Evolutionary conservation across 1,140 invertebrate species (phyloP).

Genomic region (Campodea augens): DNA sequence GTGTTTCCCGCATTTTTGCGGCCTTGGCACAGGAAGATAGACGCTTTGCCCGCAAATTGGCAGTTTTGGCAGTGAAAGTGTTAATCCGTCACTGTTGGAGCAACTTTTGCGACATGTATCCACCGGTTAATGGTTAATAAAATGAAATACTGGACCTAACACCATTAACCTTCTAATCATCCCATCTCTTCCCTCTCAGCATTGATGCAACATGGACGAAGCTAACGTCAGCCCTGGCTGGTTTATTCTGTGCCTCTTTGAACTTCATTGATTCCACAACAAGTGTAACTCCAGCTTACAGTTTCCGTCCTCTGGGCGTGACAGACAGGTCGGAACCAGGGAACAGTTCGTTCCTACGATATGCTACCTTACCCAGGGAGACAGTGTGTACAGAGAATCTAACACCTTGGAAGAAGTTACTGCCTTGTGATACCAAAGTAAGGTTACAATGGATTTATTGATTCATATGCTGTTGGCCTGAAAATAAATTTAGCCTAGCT

Average conservation of each 20-base stretch:
- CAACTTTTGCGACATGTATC: too few relatives aligned
- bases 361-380: conserved; percentile 78
- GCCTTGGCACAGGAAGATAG: too few relatives aligned
- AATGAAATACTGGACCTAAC: background rate
- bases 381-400: conserved; percentile 97
- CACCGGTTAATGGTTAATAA: too few relatives aligned
- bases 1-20: too few relatives aligned
- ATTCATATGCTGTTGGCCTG: too few relatives aligned
- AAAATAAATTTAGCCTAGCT: too few relatives aligned
- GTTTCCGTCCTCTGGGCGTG: conserved; percentile 55
- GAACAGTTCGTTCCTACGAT: conserved; percentile 43
- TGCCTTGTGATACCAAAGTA: conserved; percentile 74
- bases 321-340: conserved; percentile 23
- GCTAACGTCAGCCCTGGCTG: conserved; percentile 72
- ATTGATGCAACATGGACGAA: conserved; percentile 71
- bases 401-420: conserved; percentile 91
- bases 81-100: too few relatives aligned
- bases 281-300: conserved; percentile 62
- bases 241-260: conserved; percentile 84
- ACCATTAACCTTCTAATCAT: background rate
- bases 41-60: too few relatives aligned
- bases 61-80: too few relatives aligned
- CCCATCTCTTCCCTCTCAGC: too few relatives aligned
- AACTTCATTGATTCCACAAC: conserved; percentile 87
- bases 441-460: too few relatives aligned